These are phyloP conservation scores for Falco punctatus DNA, from an alignment of 2,113 vertebrate genomes.

Conservation along the genomic window DNA sequence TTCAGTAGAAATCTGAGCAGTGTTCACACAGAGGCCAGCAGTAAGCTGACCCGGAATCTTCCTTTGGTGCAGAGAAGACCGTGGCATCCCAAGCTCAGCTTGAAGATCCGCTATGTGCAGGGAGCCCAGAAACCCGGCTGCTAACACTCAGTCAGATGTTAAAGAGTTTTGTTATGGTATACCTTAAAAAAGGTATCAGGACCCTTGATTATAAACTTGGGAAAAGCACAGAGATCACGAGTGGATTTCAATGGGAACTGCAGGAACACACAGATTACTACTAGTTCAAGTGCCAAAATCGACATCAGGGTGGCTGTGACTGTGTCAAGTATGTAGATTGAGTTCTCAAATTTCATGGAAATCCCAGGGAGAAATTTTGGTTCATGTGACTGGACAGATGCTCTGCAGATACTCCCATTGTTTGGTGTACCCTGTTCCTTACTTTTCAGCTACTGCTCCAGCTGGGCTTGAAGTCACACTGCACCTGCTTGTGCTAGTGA, in stretches of 20 bases:
- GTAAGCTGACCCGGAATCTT: neutral
- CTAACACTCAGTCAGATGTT: neutral
- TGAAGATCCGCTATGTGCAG: neutral
- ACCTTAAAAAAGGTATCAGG: neutral
- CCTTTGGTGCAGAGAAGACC: too few relatives aligned
- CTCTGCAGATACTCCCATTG: neutral
- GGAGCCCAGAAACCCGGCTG: neutral
- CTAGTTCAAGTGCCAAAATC: neutral
- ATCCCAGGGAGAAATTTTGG: neutral
- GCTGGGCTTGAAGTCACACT: neutral
- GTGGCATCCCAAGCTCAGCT: neutral
- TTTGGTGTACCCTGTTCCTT: neutral
- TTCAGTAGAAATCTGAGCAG: neutral
- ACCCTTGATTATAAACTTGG: neutral
- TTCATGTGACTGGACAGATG: neutral
- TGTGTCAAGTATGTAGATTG: fast-evolving
- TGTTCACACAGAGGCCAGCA: neutral
- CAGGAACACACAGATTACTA: neutral
- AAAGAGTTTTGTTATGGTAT: neutral
- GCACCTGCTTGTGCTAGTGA: neutral
- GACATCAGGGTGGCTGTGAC: neutral
- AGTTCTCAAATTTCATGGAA: neutral
- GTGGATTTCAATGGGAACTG: neutral
- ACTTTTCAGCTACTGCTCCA: neutral
- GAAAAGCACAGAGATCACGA: neutral